A percentile compares a stretch with the other conserved stretches of the same genome.
phyloP scores from a whole-genome alignment of 2,888 invertebrate species.

The Papilio protenor region DNA sequence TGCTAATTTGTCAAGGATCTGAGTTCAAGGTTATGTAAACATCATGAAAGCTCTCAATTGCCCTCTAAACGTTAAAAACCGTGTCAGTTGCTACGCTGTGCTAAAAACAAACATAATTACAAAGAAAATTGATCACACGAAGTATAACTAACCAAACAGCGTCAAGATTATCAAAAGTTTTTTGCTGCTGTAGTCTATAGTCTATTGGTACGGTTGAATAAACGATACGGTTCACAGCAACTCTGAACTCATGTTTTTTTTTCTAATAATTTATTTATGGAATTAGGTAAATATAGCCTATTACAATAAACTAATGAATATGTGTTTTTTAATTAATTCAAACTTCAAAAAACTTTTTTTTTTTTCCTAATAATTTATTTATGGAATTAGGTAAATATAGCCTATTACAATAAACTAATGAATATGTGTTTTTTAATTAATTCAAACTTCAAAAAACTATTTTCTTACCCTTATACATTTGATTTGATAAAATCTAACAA shows the following conservation, averaged over 20 bases:
- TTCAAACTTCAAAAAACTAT: no score
- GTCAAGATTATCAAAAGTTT: neutral
- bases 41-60: neutral
- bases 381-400: neutral
- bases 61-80: neutral
- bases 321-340: no score
- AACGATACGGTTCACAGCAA: constrained; percentile 8
- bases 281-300: neutral
- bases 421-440: no score
- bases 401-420: no score
- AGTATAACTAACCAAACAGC: neutral
- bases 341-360: no score
- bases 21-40: neutral
- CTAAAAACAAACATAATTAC: neutral
- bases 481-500: neutral
- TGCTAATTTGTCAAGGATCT: neutral
- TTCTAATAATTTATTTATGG: neutral
- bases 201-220: neutral
- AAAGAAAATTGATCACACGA: neutral
- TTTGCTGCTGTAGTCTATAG: neutral
- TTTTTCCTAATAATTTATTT: neutral
- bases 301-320: no score
- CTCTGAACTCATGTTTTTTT: neutral
- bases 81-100: neutral
- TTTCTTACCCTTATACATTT: neutral